A percentile compares a stretch with the other conserved stretches of the same genome.
Evolutionary conservation across 2,797 vertebrate genomes (phyloP).

Genomic region (Graptemys geographica): DNA sequence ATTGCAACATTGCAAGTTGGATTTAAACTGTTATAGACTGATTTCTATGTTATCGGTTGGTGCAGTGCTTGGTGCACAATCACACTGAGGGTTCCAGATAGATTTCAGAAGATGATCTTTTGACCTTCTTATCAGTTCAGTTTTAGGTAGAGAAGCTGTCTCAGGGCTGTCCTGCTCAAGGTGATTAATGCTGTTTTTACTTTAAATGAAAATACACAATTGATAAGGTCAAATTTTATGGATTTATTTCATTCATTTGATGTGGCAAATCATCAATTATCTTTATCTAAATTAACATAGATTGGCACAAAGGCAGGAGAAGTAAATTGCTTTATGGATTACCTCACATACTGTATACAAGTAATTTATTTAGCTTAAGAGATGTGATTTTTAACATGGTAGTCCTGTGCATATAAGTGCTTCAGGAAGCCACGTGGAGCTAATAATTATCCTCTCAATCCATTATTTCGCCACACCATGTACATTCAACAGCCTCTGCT

Average conservation of each 20-base stretch:
- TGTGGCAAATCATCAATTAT: constrained; percentile 66
- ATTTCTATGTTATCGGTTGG: constrained; percentile 10
- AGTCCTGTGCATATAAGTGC: not conserved
- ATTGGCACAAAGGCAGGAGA: constrained; percentile 50
- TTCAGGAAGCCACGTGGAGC: constrained; percentile 25
- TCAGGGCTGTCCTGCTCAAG: constrained; percentile 11
- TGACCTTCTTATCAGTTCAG: constrained; percentile 42
- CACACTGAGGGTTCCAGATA: constrained; percentile 4
- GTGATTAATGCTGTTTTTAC: constrained; percentile 68
- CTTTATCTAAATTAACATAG: constrained; percentile 70
- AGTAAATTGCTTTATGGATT: constrained; percentile 71
- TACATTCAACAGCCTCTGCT: constrained; percentile 18
- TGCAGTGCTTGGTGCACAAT: not conserved
- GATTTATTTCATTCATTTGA: constrained; percentile 70
- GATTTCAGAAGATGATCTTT: constrained; percentile 48
- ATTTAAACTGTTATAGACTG: not conserved
- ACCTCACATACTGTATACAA: constrained; percentile 9
- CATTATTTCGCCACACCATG: not conserved
- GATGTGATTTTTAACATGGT: constrained; percentile 8
- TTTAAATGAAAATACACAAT: constrained; percentile 66
- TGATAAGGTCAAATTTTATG: constrained; percentile 67
- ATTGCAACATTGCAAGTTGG: constrained; percentile 47
- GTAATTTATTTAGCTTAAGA: constrained; percentile 55
- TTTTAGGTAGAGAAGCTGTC: constrained; percentile 44
- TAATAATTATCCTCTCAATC: constrained; percentile 43